A percentile compares a stretch with the other conserved stretches of the same genome.
Evolutionary conservation across 2,888 invertebrate species (phyloP).

Genomic region (Ophion obscuratus): DNA sequence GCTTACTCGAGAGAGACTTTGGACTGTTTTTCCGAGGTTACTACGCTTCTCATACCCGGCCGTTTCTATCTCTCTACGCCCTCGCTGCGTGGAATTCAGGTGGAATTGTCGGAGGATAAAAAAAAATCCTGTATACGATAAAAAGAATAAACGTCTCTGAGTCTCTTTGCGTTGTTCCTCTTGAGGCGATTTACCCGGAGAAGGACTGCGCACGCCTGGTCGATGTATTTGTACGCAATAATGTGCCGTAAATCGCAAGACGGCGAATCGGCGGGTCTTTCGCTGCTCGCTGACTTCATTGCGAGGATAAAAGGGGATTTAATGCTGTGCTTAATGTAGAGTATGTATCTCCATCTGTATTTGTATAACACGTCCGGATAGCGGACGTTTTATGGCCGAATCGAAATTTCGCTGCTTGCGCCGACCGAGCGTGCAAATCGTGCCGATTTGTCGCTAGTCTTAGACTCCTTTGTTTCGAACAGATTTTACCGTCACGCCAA

Average conservation of each 20-base stretch:
- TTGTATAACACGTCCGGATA: not conserved
- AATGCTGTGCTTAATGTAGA: conserved; percentile 39
- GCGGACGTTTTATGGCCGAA: conserved; percentile 22
- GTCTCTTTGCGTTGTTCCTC: conserved; percentile 30
- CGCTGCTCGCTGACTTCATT: conserved; percentile 57
- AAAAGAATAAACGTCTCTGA: not conserved
- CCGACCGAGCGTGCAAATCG: not conserved
- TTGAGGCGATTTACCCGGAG: conserved; percentile 49
- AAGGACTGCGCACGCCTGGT: not conserved
- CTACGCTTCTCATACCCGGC: not conserved
- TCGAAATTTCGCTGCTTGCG: not conserved
- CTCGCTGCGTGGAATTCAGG: conserved; percentile 46
- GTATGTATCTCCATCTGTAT: conserved; percentile 27
- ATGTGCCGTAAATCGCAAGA: conserved; percentile 65
- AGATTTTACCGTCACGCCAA: not conserved
- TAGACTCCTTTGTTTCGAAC: not conserved
- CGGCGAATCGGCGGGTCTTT: conserved; percentile 51
- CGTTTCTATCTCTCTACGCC: conserved; percentile 13
- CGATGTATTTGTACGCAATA: conserved; percentile 47
- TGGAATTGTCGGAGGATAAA: conserved; percentile 52
- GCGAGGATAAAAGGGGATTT: conserved; percentile 60
- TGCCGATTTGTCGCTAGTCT: not conserved
- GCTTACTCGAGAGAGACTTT: conserved; percentile 28
- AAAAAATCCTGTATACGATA: not conserved
- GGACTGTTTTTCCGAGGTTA: conserved; percentile 16